These are phyloP conservation scores for Cyprinodon diabolis DNA, from an alignment of 2,797 vertebrate species.

Conservation along the genomic window DNA sequence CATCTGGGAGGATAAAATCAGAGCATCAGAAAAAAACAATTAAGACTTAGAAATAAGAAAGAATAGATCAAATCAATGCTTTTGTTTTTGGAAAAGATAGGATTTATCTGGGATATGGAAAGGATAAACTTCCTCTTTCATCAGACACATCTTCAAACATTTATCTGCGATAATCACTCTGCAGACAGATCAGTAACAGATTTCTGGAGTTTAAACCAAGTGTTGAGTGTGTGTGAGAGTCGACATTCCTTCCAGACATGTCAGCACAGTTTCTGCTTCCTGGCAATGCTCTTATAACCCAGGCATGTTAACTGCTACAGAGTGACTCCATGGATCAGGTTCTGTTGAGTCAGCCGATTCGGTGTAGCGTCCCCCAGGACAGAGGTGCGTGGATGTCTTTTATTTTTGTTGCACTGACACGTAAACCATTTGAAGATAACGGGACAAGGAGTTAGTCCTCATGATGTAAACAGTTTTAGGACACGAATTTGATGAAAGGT, in stretches of 20 bases:
- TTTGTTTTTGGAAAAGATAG: not conserved
- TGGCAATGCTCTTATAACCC: not conserved
- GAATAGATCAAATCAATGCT: not conserved
- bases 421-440: not conserved
- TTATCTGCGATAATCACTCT: not conserved
- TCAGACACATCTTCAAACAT: no score
- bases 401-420: not conserved
- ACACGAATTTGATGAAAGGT: not conserved
- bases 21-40: not conserved
- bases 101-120: not conserved
- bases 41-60: not conserved
- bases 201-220: not conserved
- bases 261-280: conserved; percentile 12
- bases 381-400: not conserved
- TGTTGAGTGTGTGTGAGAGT: conserved; percentile 5
- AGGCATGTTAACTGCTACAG: not conserved
- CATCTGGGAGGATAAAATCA: not conserved
- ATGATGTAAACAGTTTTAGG: not conserved
- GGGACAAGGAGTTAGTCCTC: not conserved
- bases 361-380: not conserved
- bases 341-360: not conserved
- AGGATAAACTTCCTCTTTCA: not conserved
- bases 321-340: not conserved
- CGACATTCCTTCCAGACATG: conserved; percentile 22
- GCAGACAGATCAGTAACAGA: not conserved